phyloP scores from a whole-genome alignment of 2,113 vertebrate genomes.

The Ciconia stormi region DNA sequence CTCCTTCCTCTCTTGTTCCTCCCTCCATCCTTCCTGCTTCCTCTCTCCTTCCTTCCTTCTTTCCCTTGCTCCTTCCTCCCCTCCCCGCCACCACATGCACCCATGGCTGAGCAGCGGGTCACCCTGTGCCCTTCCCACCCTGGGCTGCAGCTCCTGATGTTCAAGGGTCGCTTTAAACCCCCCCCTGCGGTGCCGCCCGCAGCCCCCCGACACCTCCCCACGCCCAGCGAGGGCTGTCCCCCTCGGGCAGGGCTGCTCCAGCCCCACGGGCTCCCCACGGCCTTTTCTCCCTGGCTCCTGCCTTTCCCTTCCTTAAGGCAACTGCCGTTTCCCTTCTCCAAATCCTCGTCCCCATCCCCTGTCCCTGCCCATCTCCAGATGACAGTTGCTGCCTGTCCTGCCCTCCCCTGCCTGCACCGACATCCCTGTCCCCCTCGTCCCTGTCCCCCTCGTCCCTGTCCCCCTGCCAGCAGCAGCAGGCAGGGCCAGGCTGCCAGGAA shows the following conservation, averaged over 20 bases:
- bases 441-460: too few relatives aligned
- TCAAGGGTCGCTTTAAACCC: too few relatives aligned
- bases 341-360: not conserved
- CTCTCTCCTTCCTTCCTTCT: too few relatives aligned
- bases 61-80: not conserved
- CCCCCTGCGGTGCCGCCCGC: accelerated
- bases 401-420: accelerated
- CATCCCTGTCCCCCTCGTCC: not conserved
- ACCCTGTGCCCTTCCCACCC: not conserved
- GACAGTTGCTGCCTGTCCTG: not conserved
- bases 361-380: not conserved
- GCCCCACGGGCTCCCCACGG: accelerated
- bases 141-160: not conserved
- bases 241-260: not conserved
- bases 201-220: not conserved
- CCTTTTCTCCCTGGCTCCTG: not conserved
- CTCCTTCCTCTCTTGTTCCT: not conserved
- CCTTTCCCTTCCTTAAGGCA: not conserved
- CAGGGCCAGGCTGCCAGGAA: not conserved
- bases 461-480: not conserved
- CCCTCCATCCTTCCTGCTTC: too few relatives aligned
- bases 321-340: not conserved
- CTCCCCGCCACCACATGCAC: not conserved
- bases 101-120: accelerated
- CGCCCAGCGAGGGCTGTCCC: not conserved